These are phyloP conservation scores for Rhamnusium bicolor DNA, from an alignment of 2,888 invertebrate species.

Conservation along the genomic window DNA sequence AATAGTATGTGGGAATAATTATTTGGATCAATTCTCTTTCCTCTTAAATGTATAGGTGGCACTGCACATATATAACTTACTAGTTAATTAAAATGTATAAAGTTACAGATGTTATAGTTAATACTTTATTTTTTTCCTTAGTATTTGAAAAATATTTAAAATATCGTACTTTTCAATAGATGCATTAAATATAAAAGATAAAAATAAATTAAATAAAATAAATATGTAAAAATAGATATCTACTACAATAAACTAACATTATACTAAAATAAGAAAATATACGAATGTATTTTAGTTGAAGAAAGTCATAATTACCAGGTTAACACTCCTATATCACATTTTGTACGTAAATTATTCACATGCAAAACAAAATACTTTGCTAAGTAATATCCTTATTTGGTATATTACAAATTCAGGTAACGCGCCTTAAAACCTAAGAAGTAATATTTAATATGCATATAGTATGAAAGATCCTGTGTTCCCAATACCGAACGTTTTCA, in stretches of 20 bases:
- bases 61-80: too few relatives aligned
- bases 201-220: not conserved
- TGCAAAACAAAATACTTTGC: not conserved
- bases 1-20: too few relatives aligned
- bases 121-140: too few relatives aligned
- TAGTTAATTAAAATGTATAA: too few relatives aligned
- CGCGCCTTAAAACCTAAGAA: not conserved
- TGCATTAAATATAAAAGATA: not conserved
- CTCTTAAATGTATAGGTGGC: too few relatives aligned
- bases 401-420: slow-evolving; percentile 6
- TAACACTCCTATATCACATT: not conserved
- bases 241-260: not conserved
- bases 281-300: not conserved
- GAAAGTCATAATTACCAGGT: not conserved
- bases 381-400: slow-evolving; percentile 16
- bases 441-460: slow-evolving; percentile 3
- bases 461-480: not conserved
- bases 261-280: not conserved
- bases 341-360: not conserved
- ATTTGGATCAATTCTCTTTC: too few relatives aligned
- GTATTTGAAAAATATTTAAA: too few relatives aligned
- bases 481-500: slow-evolving; percentile 2
- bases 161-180: too few relatives aligned
- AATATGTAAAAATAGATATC: not conserved
- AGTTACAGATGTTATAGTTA: too few relatives aligned